Percentiles rank a stretch among this genome's conserved stretches.
Conservation (phyloP, 2,797 vertebrate species). For the Hippopotamyrus pictus region DNA sequence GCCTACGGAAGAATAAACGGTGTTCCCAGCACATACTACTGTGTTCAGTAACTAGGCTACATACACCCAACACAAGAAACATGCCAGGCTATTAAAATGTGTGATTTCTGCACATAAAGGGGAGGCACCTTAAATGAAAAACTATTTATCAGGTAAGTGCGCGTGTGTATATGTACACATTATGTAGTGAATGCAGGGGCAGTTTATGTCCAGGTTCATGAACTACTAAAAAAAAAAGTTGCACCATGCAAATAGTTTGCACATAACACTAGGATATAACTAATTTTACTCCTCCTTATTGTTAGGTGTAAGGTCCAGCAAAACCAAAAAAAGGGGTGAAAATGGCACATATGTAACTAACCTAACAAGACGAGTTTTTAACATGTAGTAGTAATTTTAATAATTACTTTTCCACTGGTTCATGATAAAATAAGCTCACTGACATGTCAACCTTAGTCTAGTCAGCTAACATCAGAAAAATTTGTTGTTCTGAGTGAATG, state of each 20-base stretch:
- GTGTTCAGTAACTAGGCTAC: not conserved
- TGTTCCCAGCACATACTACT: not conserved
- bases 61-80: not conserved
- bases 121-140: not conserved
- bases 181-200: too few species aligned
- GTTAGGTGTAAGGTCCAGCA: not conserved
- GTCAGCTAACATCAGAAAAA: not conserved
- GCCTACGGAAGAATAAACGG: constrained; percentile 50
- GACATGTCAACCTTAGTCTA: not conserved
- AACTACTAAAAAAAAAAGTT: not conserved
- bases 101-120: not conserved
- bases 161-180: too few species aligned
- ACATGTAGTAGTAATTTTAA: too few species aligned
- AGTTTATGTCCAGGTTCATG: not conserved
- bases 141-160: not conserved
- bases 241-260: not conserved
- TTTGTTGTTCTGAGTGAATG: too few species aligned
- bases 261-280: too few species aligned
- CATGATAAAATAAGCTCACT: not conserved
- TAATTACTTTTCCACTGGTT: too few species aligned
- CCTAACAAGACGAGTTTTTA: not conserved
- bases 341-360: too few species aligned
- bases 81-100: not conserved
- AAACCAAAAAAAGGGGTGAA: too few species aligned
- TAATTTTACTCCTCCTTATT: too few species aligned